These are phyloP conservation scores for Pseudoatta argentina DNA, from an alignment of 1,140 invertebrate species.

Conservation along the genomic window DNA sequence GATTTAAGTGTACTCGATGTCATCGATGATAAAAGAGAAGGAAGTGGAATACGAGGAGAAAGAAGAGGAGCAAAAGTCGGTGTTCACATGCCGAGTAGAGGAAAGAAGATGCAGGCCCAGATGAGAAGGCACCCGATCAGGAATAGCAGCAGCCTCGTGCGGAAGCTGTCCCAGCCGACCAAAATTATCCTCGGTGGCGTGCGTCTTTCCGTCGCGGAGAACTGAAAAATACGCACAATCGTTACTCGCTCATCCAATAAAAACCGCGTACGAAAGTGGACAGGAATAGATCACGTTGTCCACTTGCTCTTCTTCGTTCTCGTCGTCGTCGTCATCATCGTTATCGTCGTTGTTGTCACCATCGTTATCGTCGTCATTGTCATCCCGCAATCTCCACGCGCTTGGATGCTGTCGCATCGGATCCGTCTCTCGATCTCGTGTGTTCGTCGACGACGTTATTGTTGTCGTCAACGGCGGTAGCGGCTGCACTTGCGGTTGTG, in stretches of 20 bases:
- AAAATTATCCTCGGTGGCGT: slow-evolving; percentile 69
- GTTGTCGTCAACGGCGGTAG: not conserved
- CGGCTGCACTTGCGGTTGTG: too few species aligned
- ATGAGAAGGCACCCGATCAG: slow-evolving; percentile 80
- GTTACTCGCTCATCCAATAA: not conserved
- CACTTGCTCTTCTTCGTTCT: slow-evolving; percentile 13
- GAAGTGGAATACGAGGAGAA: not conserved
- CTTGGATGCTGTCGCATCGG: slow-evolving; percentile 71
- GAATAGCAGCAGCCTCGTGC: slow-evolving; percentile 80
- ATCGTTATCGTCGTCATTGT: slow-evolving; percentile 54
- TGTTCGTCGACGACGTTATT: slow-evolving; percentile 12
- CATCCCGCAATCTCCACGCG: slow-evolving; percentile 50
- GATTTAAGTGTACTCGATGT: slow-evolving; percentile 22
- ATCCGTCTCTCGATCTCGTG: slow-evolving; percentile 59
- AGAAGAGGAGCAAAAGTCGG: not conserved
- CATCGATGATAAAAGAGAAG: not conserved
- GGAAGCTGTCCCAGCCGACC: slow-evolving; percentile 83
- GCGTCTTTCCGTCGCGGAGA: slow-evolving; percentile 61
- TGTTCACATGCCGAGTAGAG: slow-evolving; percentile 71
- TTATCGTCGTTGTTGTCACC: slow-evolving; percentile 19
- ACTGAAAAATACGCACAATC: slow-evolving; percentile 66
- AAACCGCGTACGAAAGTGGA: not conserved
- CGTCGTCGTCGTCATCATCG: slow-evolving; percentile 66
- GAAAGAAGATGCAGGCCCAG: slow-evolving; percentile 84
- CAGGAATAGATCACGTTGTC: slow-evolving; percentile 27